Conservation (phyloP, 2,797 vertebrate genomes). For the Nannoperca obscura region DNA sequence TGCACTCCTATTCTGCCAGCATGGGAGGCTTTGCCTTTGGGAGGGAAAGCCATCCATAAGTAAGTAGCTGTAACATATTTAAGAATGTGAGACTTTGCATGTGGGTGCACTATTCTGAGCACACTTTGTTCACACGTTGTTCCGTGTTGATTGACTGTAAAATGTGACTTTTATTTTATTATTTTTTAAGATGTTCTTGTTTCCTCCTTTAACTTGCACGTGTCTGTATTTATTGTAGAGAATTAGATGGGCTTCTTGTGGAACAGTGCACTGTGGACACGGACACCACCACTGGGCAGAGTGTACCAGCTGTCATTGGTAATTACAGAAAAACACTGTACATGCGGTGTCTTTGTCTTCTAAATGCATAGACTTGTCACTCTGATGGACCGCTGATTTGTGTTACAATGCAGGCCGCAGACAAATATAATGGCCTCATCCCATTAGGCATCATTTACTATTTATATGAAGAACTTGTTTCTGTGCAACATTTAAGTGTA, state of each 20-base stretch:
- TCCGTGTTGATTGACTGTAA: not conserved
- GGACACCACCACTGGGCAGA: slow-evolving; percentile 90
- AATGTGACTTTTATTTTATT: not conserved
- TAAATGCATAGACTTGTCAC: not conserved
- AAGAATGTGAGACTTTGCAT: slow-evolving; percentile 17
- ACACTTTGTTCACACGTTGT: not conserved
- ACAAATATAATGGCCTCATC: slow-evolving; percentile 7
- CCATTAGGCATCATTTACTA: slow-evolving; percentile 37
- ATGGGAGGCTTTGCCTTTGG: slow-evolving; percentile 96
- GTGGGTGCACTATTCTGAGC: not conserved
- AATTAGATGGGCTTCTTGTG: slow-evolving; percentile 90
- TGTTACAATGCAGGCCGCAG: slow-evolving; percentile 5
- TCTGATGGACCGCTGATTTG: slow-evolving; percentile 7
- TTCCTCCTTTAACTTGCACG: not conserved
- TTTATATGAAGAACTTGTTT: slow-evolving; percentile 52
- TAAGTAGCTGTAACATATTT: slow-evolving; percentile 80
- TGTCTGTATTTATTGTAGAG: slow-evolving; percentile 80
- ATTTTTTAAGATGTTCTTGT: not conserved
- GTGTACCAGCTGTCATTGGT: slow-evolving; percentile 92
- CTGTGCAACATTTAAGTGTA: slow-evolving; percentile 23
- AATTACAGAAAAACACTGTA: slow-evolving; percentile 31
- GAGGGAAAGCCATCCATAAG: slow-evolving; percentile 97
- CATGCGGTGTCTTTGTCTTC: not conserved
- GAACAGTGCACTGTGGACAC: slow-evolving; percentile 96
- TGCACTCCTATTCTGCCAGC: slow-evolving; percentile 94